Evolutionary conservation across 2,888 invertebrate species (phyloP).

Genomic region (Agrochola circellaris): DNA sequence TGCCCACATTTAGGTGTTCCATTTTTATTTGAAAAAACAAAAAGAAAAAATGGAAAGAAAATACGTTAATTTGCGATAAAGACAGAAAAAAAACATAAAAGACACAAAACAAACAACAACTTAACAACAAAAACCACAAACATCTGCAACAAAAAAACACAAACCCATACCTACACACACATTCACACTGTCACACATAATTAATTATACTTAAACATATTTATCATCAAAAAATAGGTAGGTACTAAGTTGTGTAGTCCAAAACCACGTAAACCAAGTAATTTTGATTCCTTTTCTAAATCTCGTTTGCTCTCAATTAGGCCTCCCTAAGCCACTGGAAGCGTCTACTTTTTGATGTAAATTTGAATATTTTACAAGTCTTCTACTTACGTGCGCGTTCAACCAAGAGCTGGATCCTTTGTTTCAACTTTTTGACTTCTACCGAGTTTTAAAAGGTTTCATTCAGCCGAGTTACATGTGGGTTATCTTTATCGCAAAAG

Average conservation of each 20-base stretch:
- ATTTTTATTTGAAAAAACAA: too few species aligned
- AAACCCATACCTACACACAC: too few species aligned
- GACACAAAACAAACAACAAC: too few species aligned
- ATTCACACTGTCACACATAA: too few species aligned
- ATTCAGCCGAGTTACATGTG: background rate
- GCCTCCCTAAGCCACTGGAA: constrained; percentile 11
- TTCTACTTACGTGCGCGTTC: constrained; percentile 12
- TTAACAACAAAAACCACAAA: too few species aligned
- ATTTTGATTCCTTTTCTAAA: constrained; percentile 3
- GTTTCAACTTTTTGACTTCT: constrained; percentile 37
- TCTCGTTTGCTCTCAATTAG: constrained; percentile 38
- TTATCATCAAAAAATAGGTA: too few species aligned
- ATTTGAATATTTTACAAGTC: constrained; percentile 53
- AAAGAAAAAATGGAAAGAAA: too few species aligned
- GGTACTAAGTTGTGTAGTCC: background rate
- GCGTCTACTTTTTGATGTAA: constrained; percentile 44
- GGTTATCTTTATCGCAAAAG: background rate
- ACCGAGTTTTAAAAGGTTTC: constrained; percentile 8
- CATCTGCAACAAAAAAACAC: too few species aligned
- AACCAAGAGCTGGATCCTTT: constrained; percentile 19
- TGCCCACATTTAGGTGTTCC: too few species aligned
- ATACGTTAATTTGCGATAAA: too few species aligned
- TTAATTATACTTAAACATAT: too few species aligned
- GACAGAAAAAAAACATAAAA: too few species aligned
- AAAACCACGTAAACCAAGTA: background rate